Conservation (phyloP, 2,113 vertebrate genomes). For the Pedetes capensis region DNA sequence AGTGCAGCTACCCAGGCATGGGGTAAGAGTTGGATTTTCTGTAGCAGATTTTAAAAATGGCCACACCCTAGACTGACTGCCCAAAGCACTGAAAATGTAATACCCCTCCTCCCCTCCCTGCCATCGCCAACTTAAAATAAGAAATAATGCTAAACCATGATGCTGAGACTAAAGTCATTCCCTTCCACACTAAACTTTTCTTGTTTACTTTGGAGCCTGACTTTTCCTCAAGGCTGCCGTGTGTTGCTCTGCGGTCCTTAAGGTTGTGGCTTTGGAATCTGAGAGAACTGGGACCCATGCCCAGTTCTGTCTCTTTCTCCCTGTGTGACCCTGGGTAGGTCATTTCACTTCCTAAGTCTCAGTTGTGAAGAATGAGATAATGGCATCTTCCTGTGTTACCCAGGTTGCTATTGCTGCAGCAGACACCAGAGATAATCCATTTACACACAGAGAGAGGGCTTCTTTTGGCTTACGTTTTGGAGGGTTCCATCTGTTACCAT, state of each 20-base stretch:
- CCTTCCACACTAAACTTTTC: background rate
- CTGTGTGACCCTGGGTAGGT: background rate
- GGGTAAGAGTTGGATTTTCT: background rate
- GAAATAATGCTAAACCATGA: background rate
- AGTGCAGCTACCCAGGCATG: accelerated
- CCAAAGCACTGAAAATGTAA: background rate
- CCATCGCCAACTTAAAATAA: background rate
- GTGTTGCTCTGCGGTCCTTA: background rate
- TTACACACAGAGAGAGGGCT: background rate
- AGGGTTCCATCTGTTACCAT: background rate
- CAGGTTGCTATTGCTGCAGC: background rate
- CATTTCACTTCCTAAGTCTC: background rate
- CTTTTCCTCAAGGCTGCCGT: background rate
- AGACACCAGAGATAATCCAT: background rate
- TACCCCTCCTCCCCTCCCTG: too few species aligned
- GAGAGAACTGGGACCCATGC: background rate
- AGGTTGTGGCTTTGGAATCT: background rate
- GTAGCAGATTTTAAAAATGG: background rate
- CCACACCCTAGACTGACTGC: background rate
- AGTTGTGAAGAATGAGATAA: background rate
- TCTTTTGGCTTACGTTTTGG: background rate
- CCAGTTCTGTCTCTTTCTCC: background rate
- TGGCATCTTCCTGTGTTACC: background rate
- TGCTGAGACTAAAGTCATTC: background rate
- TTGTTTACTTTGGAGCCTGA: background rate